Base-by-base conservation (phyloP, 2,797 vertebrate genomes). In the Pyrocephalus nanus region DNA sequence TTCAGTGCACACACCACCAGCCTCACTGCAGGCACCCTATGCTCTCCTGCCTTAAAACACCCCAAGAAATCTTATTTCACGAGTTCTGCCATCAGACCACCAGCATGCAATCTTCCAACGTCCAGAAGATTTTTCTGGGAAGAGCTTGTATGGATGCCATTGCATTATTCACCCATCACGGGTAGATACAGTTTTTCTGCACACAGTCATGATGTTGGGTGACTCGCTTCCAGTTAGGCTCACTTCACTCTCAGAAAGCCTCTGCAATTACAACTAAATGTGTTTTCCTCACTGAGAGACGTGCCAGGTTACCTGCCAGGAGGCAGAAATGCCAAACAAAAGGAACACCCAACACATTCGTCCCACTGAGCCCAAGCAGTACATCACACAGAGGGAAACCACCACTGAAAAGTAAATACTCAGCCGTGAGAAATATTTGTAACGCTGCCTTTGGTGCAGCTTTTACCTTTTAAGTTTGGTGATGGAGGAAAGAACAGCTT, bases 371-470 rank as follows among this genome's bases (percentile, higher is more conserved):
- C 45, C 12, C 12, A 19, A 29, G 61, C 61, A 19, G 43, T 1
- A 1, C 54, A 42, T 43, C 38, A 23, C 29, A 1, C 53, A 5
- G 40, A 12, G 17, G 58, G 66, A 80, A 92, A 88, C 32, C 17
- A 9, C 5, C 21, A 2, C 38, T 2, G 54, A 30, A 76, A 23
- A 62, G 25, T 25, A 3, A 50, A 34, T 45, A 4, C 48, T 8
- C 45, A 40, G 58, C 91, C 87, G 13, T 1, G 3, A 11, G 55
- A 81, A 85, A 30, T 19, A 80, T 12, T 34, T 23, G 0, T 2
- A 66, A 38, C 0, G 0, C 54, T 18, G 10, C 23, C 7, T 29
- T 57, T 15, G 34, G 4, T 3, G 0, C 50, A n/a, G 61, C 10
- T 94, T 94, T 62, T 66, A 75, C 88, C 91, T 84, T 21, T 54